Conservation (phyloP, 1,140 invertebrate genomes). For the Eueides isabella region DNA sequence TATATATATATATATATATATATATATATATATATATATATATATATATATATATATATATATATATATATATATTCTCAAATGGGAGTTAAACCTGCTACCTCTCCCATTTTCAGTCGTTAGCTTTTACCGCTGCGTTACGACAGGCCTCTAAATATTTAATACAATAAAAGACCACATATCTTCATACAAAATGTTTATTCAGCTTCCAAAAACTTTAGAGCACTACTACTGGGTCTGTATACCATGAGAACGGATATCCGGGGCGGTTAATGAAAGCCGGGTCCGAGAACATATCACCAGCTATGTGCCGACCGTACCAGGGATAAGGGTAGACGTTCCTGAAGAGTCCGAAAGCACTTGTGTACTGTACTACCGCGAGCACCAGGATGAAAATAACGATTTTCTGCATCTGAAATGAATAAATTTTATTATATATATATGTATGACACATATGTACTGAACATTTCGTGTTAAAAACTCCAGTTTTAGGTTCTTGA, state of each 20-base stretch:
- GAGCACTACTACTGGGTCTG: neutral
- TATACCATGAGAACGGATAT: slow-evolving; percentile 2
- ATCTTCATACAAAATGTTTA: neutral
- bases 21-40: too few species aligned
- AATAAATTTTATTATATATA: too few species aligned
- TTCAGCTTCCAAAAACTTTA: neutral
- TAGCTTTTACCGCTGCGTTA: too few species aligned
- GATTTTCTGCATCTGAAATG: slow-evolving; percentile 10
- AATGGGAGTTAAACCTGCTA: too few species aligned
- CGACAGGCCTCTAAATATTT: too few species aligned
- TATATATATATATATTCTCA: too few species aligned
- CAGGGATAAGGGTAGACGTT: neutral
- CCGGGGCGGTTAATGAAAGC: slow-evolving; percentile 2
- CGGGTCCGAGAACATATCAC: neutral
- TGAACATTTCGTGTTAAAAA: too few species aligned
- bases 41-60: too few species aligned
- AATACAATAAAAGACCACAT: neutral
- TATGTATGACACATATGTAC: too few species aligned
- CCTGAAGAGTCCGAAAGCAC: neutral
- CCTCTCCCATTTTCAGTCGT: too few species aligned
- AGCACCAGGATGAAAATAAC: neutral
- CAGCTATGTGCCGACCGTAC: neutral
- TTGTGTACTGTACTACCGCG: neutral
- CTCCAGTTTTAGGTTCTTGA: too few species aligned
- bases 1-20: too few species aligned